phyloP scores from a whole-genome alignment of 2,888 invertebrate species.

The Amphipoea oculea region DNA sequence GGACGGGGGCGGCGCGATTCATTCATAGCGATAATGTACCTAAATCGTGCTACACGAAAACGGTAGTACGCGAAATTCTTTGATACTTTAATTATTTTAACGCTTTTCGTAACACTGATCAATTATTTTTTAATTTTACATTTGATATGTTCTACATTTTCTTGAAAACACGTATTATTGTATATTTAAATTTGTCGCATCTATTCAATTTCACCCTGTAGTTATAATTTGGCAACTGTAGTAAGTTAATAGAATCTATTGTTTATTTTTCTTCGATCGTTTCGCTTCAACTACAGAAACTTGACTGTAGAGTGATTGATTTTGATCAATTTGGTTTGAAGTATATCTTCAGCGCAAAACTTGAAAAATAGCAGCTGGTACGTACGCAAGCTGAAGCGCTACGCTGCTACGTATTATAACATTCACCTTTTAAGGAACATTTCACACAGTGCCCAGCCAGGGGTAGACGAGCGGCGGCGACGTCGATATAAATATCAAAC shows the following conservation, averaged over 20 bases:
- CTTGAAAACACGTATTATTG: too few relatives aligned
- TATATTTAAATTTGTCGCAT: too few relatives aligned
- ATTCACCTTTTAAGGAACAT: neutral
- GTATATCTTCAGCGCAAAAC: neutral
- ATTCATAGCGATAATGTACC: too few relatives aligned
- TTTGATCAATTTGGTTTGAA: neutral
- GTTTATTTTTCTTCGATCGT: neutral
- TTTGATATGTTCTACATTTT: too few relatives aligned
- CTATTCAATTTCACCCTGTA: too few relatives aligned
- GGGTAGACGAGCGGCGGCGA: conserved; percentile 20
- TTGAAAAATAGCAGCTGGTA: neutral
- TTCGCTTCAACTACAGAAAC: neutral
- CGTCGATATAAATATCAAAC: conserved; percentile 22
- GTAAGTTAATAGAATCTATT: neutral
- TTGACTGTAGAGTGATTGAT: neutral
- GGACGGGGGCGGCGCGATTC: too few relatives aligned
- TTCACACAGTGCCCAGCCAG: neutral
- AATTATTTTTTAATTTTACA: too few relatives aligned
- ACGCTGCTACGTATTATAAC: neutral
- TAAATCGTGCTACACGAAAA: too few relatives aligned
- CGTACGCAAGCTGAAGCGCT: neutral
- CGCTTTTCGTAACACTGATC: too few relatives aligned
- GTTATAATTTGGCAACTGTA: too few relatives aligned
- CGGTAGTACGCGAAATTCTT: too few relatives aligned
- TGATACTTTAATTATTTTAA: too few relatives aligned